Base-by-base conservation (phyloP, 2,888 invertebrate species). In the Rotaria socialis region DNA sequence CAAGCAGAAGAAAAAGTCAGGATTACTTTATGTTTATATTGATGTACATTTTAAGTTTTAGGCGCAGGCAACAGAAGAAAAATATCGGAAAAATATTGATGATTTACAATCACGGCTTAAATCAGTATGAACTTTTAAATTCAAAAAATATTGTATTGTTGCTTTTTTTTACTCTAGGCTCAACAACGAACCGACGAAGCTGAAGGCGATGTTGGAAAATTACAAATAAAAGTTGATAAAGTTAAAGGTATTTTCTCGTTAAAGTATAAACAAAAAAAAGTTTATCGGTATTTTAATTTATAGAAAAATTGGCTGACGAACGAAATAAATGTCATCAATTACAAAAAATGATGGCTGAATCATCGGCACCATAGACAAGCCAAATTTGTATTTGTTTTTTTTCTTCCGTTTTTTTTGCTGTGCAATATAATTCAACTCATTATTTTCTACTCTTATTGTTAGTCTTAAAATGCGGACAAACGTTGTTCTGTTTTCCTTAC, bases 321-420 rank as follows among this genome's bases (percentile, higher is more conserved):
- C 80, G 80, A 6, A 80, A 43, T n/a, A 80, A 80, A 80, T 47
- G 47, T 80, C 80, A n/a, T 80, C 80, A 80, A 47, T 47, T 80
- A 80, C 24, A 80, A 24, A 80, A 80, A 47, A 80, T 80, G 47
- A 80, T 80, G 47, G n/a, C n/a, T n/a, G 43, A 47, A 2, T 80
- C 80, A 47, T 80, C 80, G 0, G 47, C 10, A 47, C 47, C 8
- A 80, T 47, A 80, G 47, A n/a, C 22, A 24, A 24, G 4, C 0
- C 6, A 24, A n/a, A 41, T 0, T 3, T 19, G 11, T n/a, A 24
- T 24, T 11, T 80, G 10, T 47, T 80, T 22, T 60, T 43, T 43
- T 22, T 22, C 7, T 41, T 75, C 35, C 35, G 50, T 11, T 47
- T 80, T 10, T 41, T 80, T 80, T 80, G 75, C 75, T 47, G 75